Conservation (phyloP, 2,797 vertebrate species). For the Halcyon smyrnensis region DNA sequence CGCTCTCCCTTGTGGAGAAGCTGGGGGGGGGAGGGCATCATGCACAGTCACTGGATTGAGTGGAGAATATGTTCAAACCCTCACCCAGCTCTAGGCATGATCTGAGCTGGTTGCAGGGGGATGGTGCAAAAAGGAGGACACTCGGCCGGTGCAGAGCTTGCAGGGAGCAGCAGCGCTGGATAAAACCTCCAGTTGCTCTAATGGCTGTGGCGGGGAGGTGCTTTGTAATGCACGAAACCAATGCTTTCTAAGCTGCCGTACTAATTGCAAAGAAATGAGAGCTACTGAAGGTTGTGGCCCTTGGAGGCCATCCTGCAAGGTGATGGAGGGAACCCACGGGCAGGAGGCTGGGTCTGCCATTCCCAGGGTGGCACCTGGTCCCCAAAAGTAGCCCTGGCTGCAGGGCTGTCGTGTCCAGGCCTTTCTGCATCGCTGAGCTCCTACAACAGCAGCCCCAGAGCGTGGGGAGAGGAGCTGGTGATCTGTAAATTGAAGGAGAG, state of each 20-base stretch:
- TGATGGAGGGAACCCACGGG: accelerated
- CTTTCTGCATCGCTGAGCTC: background rate
- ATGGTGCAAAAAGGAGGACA: background rate
- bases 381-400: background rate
- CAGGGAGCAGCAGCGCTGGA: background rate
- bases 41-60: accelerated
- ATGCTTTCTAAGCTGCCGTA: background rate
- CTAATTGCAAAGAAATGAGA: background rate
- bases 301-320: background rate
- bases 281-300: background rate
- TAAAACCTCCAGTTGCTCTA: background rate
- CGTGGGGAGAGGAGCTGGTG: background rate
- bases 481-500: background rate
- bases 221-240: background rate
- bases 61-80: background rate
- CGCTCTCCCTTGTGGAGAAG: accelerated
- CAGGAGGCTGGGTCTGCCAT: background rate
- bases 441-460: background rate
- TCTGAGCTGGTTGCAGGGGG: background rate
- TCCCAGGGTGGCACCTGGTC: background rate
- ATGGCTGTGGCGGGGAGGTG: background rate
- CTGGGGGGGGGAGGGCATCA: background rate
- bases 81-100: background rate
- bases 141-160: background rate
- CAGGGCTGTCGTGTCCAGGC: background rate